Base-by-base conservation (phyloP, 2,888 invertebrate species). In the Noctua fimbriata region DNA sequence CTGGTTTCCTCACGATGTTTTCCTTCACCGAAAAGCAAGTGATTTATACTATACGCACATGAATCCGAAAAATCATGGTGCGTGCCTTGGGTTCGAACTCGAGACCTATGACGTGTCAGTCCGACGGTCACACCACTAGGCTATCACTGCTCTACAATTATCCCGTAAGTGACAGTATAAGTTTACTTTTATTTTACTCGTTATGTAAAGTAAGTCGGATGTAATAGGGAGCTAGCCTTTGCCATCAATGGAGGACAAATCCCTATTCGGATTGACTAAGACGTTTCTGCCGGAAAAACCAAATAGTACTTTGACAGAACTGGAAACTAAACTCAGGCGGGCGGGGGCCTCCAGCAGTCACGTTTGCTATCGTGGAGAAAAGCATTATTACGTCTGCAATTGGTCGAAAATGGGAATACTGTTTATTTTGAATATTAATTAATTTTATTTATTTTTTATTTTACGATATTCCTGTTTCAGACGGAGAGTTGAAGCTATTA, bases 381-480 rank as follows among this genome's bases (percentile, higher is more conserved):
- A 36, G 28, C 55, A 4, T 10, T 21, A 24, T 32, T 65, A n/a
- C 18, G 24, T 28, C 24, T 14, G 1, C n/a, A 6, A n/a, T 58
- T 67, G 44, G 55, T 28, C 3, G 14, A 47, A 49, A 78, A 36
- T 21, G 21, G 4, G 12, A 10, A 67, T 55, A 2, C 32, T 32
- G 55, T 55, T 49, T 63, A 24, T 71, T 75, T 66, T 44, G 36
- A 49, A 78, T 41, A 12, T n/a, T n/a, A n/a, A n/a, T n/a, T n/a
- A n/a, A n/a, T n/a, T n/a, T n/a, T n/a, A n/a, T n/a, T n/a, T n/a
- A n/a, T n/a, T n/a, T n/a, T n/a, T n/a, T n/a, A n/a, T n/a, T n/a
- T n/a, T 18, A 41, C 10, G 1, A 24, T 44, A 44, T 44, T n/a
- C 67, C 9, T 67, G n/a, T 18, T 69, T 32, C 4, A 36, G 36